Evolutionary conservation across 2,888 invertebrate species (phyloP), one percentile per base, ranked within the genome.

Genomic region (Callosobruchus maculatus): DNA sequence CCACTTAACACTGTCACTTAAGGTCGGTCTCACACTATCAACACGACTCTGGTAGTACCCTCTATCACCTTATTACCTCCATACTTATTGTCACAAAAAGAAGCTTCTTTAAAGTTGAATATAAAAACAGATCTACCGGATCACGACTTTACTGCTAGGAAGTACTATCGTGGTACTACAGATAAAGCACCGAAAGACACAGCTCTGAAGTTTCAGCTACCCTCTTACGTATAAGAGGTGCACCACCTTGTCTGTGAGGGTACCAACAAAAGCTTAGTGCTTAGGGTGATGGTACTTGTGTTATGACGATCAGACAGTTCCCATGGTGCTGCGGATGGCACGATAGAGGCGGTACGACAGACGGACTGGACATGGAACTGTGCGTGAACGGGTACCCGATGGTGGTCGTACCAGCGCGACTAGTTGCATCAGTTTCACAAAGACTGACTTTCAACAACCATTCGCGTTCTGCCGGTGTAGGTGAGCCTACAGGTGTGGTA

Each of bases 401-500:
- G 18, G 13, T 49, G 49, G 13, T 49, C 9, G 49, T 49, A 49
- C 26, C 26, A 2, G 26, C 7, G 7, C 49, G 49, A 49, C 49
- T 49, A 13, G 49, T 49, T 49, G 49, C 3, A 49, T 1, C 49
- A 49, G 49, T 49, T 49, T 21, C 72, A 74, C 76, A 74, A 74
- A 77, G 77, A 79, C 79, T 70, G 70, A 70, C 49, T 72, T 78
- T 74, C 30, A 72, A 78, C 77, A 76, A 74, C 76, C 78, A 74
- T 73, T 73, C 73, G 77, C 76, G 78, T 21, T 21, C 22, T 22
- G 68, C 21, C 22, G 68, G 21, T 21, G 68, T 80, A 78, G 80
- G 79, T 79, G 77, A 79, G 75, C 73, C 30, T 74, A 77, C 77
- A 78, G 78, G 79, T 80, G 81, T 78, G 74, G 49, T 49, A 49